Evolutionary conservation across 2,113 vertebrate genomes (phyloP).

Genomic region (Pipa parva): DNA sequence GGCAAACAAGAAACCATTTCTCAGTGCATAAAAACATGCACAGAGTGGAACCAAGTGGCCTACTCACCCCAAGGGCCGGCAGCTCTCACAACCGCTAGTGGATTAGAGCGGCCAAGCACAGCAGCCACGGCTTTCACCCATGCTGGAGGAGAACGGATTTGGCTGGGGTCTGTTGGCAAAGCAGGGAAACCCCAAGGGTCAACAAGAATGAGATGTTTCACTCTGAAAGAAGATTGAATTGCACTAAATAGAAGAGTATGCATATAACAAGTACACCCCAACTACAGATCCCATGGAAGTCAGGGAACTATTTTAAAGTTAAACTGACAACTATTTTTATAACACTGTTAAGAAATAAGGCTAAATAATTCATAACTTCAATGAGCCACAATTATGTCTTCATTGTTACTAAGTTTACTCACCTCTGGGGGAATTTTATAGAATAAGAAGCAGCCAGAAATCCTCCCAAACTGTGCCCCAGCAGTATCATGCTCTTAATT

Average conservation of each 20-base stretch:
- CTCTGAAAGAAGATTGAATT: conserved; percentile 57
- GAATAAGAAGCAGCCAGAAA: conserved; percentile 76
- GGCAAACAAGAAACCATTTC: no score
- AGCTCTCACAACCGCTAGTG: conserved; percentile 81
- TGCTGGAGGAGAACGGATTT: conserved; percentile 57
- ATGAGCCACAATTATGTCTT: no score
- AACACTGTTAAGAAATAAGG: no score
- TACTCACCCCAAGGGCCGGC: conserved; percentile 83
- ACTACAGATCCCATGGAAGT: no score
- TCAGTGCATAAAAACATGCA: no score
- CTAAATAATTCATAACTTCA: no score
- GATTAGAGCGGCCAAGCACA: conserved; percentile 78
- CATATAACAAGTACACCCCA: background rate
- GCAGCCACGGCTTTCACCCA: conserved; percentile 74
- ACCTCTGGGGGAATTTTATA: conserved; percentile 79
- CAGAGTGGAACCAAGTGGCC: no score
- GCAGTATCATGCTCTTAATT: conserved; percentile 72
- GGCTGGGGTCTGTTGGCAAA: conserved; percentile 55
- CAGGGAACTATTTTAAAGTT: no score
- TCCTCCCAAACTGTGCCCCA: conserved; percentile 75
- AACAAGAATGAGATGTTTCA: conserved; percentile 83
- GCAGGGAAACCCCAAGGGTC: conserved; percentile 88
- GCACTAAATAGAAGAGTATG: background rate
- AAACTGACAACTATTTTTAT: no score
- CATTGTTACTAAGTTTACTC: conserved; percentile 16